Conservation (phyloP, 2,797 vertebrate genomes). For the Spea hammondii region DNA sequence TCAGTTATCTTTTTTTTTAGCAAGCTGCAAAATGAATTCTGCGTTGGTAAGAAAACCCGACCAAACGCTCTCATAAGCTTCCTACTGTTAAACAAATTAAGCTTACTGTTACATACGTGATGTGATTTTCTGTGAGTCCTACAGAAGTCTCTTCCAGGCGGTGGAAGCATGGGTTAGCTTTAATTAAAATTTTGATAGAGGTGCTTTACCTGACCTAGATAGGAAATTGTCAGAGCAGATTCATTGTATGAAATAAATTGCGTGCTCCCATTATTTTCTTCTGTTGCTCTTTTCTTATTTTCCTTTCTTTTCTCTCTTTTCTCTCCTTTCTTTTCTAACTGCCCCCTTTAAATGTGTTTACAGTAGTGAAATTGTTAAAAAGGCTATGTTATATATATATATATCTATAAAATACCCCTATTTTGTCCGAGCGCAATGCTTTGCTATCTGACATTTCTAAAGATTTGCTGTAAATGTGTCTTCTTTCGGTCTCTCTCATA, state of each 20-base stretch:
- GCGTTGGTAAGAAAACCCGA: background rate
- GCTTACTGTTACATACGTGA: background rate
- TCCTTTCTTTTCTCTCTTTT: no score
- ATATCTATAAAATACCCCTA: no score
- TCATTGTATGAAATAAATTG: slow-evolving; percentile 11
- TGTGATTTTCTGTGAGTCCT: background rate
- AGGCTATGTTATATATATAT: no score
- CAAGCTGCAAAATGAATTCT: background rate
- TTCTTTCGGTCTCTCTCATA: background rate
- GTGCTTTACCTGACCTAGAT: slow-evolving; percentile 17
- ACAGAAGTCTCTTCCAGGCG: background rate
- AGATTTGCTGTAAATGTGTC: background rate
- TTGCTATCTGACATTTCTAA: no score
- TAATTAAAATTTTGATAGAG: slow-evolving; percentile 4
- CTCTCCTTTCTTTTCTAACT: no score
- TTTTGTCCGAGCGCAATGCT: no score
- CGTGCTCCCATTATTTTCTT: background rate
- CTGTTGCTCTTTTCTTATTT: no score
- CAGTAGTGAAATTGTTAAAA: no score
- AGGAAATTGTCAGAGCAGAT: slow-evolving; percentile 1
- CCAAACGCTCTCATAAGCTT: slow-evolving; percentile 4
- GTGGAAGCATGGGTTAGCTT: background rate
- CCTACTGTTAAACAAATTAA: background rate
- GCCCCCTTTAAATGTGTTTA: no score
- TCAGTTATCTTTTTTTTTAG: background rate